phyloP scores from a whole-genome alignment of 2,113 vertebrate genomes.

The Boulengeromyrus knoepffleri region DNA sequence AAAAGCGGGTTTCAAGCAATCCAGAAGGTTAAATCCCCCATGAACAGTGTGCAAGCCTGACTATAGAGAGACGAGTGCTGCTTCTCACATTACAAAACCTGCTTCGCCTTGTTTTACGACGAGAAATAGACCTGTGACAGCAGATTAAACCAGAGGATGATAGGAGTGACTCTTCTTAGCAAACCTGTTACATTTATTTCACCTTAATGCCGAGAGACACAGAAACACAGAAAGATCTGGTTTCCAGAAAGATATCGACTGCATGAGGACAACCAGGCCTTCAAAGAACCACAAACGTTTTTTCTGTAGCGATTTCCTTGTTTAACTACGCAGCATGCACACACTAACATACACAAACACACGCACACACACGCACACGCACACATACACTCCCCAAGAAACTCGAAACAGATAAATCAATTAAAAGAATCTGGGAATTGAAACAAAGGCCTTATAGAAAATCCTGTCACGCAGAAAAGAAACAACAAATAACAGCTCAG shows the following conservation, averaged over 20 bases:
- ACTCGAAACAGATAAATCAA: neutral
- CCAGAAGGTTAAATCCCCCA: neutral
- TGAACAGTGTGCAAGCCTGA: neutral
- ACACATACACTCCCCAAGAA: neutral
- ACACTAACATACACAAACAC: neutral
- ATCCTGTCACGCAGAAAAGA: neutral
- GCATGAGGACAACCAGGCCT: neutral
- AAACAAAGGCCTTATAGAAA: neutral
- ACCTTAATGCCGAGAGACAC: neutral
- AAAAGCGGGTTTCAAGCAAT: slow-evolving; percentile 7
- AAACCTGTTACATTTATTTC: neutral
- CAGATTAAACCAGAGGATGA: neutral
- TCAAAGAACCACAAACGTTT: neutral
- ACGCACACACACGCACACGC: neutral
- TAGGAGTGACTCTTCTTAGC: neutral
- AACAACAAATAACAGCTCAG: neutral
- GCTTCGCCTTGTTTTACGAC: neutral
- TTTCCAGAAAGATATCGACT: neutral
- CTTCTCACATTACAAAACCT: neutral
- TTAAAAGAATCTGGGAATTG: neutral
- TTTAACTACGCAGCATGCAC: neutral
- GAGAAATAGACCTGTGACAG: neutral
- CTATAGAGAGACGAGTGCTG: neutral
- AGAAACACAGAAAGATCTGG: neutral
- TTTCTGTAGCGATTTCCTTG: neutral